These are phyloP conservation scores for Parthenolecanium corni DNA, from an alignment of 2,888 invertebrate genomes.

Conservation along the genomic window DNA sequence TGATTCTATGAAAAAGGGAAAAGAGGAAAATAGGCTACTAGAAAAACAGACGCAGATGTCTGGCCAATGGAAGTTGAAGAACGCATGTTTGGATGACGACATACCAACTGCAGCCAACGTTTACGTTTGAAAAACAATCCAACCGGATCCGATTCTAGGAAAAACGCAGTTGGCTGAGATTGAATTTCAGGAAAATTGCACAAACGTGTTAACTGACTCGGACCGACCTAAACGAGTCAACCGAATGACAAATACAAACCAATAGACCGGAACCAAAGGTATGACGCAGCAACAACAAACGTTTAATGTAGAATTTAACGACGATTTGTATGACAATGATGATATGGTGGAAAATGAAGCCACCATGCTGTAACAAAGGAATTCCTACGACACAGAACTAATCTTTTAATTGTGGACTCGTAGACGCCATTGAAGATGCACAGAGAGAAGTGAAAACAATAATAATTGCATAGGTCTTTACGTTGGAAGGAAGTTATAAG, in stretches of 20 bases:
- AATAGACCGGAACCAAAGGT: not conserved
- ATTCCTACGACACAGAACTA: not conserved
- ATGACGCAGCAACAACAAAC: not conserved
- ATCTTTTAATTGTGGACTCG: not conserved
- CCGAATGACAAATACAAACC: not conserved
- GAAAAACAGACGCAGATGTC: not conserved
- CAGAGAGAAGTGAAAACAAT: too few species aligned
- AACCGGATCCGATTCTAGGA: slow-evolving; percentile 2
- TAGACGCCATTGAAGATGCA: too few species aligned
- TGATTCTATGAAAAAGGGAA: not conserved
- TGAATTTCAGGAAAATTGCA: slow-evolving; percentile 6
- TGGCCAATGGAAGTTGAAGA: not conserved
- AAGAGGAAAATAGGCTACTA: not conserved
- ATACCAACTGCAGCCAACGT: too few species aligned
- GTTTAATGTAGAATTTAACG: not conserved
- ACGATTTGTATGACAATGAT: too few species aligned
- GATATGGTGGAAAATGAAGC: not conserved
- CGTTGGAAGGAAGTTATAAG: too few species aligned
- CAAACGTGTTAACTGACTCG: not conserved
- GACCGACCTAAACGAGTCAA: not conserved
- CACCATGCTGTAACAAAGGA: not conserved
- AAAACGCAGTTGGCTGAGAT: slow-evolving; percentile 1
- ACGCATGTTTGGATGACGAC: not conserved
- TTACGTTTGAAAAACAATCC: not conserved
- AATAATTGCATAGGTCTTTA: too few species aligned